Base-by-base conservation (phyloP, 2,113 vertebrate genomes). In the Pampusana beccarii region DNA sequence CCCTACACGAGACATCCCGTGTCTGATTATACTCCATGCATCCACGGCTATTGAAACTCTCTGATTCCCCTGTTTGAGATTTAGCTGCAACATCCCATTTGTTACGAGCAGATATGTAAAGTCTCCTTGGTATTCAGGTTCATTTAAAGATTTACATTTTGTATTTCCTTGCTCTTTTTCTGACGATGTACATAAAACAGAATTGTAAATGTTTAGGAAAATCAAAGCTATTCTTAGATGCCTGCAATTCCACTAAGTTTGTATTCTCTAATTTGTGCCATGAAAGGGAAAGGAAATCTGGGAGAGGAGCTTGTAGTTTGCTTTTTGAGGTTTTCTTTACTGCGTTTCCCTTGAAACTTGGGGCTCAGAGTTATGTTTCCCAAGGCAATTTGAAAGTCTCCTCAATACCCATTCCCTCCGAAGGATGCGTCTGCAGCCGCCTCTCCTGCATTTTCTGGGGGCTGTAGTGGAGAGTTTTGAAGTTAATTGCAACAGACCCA, bases 141-240 rank as follows among this genome's bases (percentile, higher is more conserved):
- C 97, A 97, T 97, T 97, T 96, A 95, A 97, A 98, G 97, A 98
- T 98, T 98, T 98, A 97, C 98, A 98, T 98, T 97, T 98, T 97
- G 80, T 92, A 98, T 98, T 98, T 98, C 96, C 97, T 97, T 90
- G 70, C 97, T 96, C 97, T 72, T 94, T 97, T 98, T 97, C 97
- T 98, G 97, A 97, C 86, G 78, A 97, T 56, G 73, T 97, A 96
- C 97, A 98, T 98, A 97, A 98, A 98, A 98, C 97, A 97, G 98
- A 98, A 98, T 98, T 96, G 97, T 97, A 97, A 97, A 98, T 98
- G 97, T 97, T 98, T 98, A 98, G 97, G 87, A 96, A 97, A 98
- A 98, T 98, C 98, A 98, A 98, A 98, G 98, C 96, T 96, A 97
- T 98, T 97, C 92, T 97, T 97, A 98, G 97, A 98, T 95, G 97